Percentiles rank a stretch among this genome's conserved stretches.
phyloP scores from a whole-genome alignment of 2,113 vertebrate genomes.

The Dipodomys merriami region DNA sequence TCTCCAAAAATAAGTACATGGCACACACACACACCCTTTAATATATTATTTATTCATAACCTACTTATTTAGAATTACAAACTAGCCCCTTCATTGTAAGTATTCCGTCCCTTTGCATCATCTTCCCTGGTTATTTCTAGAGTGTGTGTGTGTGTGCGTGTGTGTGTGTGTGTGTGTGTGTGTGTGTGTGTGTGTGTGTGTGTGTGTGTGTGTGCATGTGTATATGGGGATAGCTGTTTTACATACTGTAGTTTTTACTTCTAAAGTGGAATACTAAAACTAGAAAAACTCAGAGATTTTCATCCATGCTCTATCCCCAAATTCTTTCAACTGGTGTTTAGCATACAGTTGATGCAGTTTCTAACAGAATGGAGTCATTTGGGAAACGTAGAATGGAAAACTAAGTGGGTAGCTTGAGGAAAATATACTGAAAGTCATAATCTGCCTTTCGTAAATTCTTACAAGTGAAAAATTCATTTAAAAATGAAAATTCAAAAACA shows the following conservation, averaged over 20 bases:
- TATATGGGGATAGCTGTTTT: neutral
- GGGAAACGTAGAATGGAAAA: conserved; percentile 60
- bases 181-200: no score
- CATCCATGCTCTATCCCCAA: neutral
- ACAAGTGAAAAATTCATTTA: conserved; percentile 72
- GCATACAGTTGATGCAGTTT: neutral
- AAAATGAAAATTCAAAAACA: conserved; percentile 74
- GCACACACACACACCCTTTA: neutral
- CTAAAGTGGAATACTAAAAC: neutral
- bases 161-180: no score
- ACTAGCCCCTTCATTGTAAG: neutral
- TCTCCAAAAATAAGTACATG: neutral
- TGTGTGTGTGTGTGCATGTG: no score
- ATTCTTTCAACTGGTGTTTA: neutral
- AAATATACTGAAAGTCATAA: conserved; percentile 71
- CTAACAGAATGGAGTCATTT: conserved; percentile 65
- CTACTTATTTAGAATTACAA: neutral
- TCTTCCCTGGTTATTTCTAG: neutral
- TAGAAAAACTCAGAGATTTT: neutral
- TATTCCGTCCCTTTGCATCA: neutral
- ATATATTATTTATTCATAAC: neutral
- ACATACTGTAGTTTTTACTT: neutral
- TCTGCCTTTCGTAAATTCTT: conserved; percentile 75
- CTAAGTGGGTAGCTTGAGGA: conserved; percentile 55
- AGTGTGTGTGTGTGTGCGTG: no score